Percentiles rank a stretch among this genome's conserved stretches.
phyloP scores from a whole-genome alignment of 2,888 invertebrate species.

The Heliconius cydno region DNA sequence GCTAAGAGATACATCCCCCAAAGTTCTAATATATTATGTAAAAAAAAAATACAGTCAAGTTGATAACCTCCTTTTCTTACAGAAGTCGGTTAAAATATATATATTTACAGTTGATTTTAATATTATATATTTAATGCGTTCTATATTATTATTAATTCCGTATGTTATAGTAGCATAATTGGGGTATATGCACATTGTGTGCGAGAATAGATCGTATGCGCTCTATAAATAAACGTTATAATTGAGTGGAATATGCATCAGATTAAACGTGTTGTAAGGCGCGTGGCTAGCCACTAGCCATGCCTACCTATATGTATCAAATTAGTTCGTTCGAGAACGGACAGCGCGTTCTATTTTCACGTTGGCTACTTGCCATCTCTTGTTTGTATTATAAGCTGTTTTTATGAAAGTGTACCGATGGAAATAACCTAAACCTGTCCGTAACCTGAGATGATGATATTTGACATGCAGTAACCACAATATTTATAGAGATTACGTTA shows the following conservation, averaged over 20 bases:
- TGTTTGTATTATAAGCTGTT: conserved; percentile 84
- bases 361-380: conserved; percentile 79
- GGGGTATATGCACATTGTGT: conserved; percentile 32
- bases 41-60: too few relatives aligned
- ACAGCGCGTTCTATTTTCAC: conserved; percentile 78
- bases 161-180: background rate
- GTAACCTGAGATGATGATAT: conserved; percentile 72
- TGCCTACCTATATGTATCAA: conserved; percentile 72
- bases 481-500: conserved; percentile 21
- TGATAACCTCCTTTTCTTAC: too few relatives aligned
- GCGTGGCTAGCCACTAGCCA: conserved; percentile 54
- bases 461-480: conserved; percentile 41
- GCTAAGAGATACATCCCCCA: background rate
- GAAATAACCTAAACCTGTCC: conserved; percentile 82
- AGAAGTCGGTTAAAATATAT: too few relatives aligned
- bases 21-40: background rate
- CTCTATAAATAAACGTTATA: conserved; percentile 49
- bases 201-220: conserved; percentile 31
- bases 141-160: too few relatives aligned
- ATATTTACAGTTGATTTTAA: background rate
- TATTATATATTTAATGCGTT: too few relatives aligned
- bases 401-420: conserved; percentile 83
- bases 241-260: conserved; percentile 56
- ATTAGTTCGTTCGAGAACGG: conserved; percentile 79
- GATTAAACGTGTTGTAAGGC: conserved; percentile 67